Base-by-base conservation (phyloP, 2,113 vertebrate species). In the Centrocercus urophasianus region DNA sequence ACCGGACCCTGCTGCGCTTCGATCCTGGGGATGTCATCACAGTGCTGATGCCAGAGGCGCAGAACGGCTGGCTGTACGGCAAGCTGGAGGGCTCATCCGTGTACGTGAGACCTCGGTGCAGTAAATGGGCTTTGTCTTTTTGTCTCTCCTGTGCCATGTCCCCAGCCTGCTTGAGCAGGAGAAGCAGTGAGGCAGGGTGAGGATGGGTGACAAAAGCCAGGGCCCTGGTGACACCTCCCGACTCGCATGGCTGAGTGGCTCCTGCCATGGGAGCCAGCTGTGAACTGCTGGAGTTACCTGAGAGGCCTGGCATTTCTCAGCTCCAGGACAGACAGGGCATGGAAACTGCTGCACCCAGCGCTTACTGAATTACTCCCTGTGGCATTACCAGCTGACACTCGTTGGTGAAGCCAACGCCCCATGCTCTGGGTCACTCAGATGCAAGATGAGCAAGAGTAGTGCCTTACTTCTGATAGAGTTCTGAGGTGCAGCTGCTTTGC, bases 21-120 rank as follows among this genome's bases (percentile, higher is more conserved):
- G 88, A 91, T 30, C 94, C 60, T 0, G 99, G 98, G 34, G 98
- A 99, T 16, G 42, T 97, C 27, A 97, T 99, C 93, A 96, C 65
- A 0, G 97, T 99, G 92, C 93, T 99, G 83, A 97, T 97, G 87
- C 96, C 97, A 0, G 98, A 99, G 32, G 97, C 98, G 0, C 97
- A 97, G 89, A 99, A 99, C 1, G 99, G 99, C 92, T 99, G 99
- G 99, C 97, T 99, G 27, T 99, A 98, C 0, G 99, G 99, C 72
- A 98, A 97, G 8, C 93, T 97, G 47, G 98, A 99, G 60, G 98
- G 97, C 82, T 97, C 97, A 1, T 90, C 98, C 81, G 94, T 95
- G 99, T 99, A 96, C 47, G 97, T 98, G 78, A 45, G 74, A 45
- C 14, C 10, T 28, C 3, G 11, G 22, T 3, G 50, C 45, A 36